Conservation (phyloP, 2,888 invertebrate species). For the Aphodius granarius region DNA sequence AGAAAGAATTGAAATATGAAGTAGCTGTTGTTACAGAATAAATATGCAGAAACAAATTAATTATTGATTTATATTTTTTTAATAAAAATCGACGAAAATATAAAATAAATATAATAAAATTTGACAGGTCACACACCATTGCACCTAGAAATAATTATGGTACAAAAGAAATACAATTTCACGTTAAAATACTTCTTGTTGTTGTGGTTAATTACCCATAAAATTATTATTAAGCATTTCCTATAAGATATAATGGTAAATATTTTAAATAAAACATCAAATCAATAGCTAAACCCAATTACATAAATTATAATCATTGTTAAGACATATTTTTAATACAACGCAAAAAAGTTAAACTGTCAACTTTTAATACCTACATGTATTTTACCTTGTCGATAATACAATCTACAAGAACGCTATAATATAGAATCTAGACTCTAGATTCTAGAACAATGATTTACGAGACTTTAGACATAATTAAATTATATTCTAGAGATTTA, state of each 20-base stretch:
- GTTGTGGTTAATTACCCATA: background rate
- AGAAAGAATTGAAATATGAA: no score
- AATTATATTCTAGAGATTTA: background rate
- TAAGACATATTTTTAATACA: background rate
- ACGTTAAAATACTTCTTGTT: background rate
- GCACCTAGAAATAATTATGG: background rate
- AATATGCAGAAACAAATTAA: no score
- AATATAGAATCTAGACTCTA: no score
- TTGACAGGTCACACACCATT: background rate
- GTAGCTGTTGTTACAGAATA: no score
- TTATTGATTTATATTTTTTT: no score
- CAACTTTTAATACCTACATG: background rate
- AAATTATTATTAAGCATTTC: background rate
- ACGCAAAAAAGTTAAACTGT: background rate
- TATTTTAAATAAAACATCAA: background rate
- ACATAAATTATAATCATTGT: background rate
- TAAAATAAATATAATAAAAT: no score
- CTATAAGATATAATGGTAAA: background rate
- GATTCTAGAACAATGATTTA: background rate
- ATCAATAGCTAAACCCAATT: background rate
- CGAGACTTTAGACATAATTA: background rate
- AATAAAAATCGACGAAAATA: no score
- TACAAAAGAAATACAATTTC: background rate
- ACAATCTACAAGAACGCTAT: background rate
- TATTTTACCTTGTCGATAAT: background rate